These are phyloP conservation scores for Oxyruncus cristatus DNA, from an alignment of 2,113 vertebrate species.

Conservation along the genomic window DNA sequence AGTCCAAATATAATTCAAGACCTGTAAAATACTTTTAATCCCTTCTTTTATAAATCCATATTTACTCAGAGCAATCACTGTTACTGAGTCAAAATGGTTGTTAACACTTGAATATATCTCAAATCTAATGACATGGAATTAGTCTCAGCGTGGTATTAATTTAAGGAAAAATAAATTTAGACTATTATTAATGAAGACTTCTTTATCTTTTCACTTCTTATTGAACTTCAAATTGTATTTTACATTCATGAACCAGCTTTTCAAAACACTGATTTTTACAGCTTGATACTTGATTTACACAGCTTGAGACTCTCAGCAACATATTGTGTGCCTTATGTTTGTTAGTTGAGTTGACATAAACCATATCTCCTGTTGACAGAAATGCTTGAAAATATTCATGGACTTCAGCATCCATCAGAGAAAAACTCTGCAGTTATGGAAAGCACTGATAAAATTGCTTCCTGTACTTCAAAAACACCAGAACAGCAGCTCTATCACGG, in stretches of 20 bases:
- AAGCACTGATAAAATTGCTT: conserved; percentile 62
- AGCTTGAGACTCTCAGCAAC: conserved; percentile 32
- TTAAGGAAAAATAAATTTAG: background rate
- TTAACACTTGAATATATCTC: background rate
- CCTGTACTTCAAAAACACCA: conserved; percentile 43
- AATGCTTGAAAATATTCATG: conserved; percentile 48
- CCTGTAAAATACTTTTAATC: background rate
- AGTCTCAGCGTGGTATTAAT: background rate
- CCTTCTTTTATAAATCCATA: background rate
- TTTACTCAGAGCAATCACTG: background rate
- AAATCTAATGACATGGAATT: background rate
- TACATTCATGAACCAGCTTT: background rate
- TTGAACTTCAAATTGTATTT: background rate
- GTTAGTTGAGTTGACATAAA: conserved; percentile 57
- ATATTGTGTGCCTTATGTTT: conserved; percentile 61
- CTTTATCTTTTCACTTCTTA: background rate
- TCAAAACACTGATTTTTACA: background rate
- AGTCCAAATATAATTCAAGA: background rate
- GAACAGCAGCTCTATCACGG: background rate
- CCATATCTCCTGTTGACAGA: conserved; percentile 50
- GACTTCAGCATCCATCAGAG: conserved; percentile 37
- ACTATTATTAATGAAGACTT: background rate
- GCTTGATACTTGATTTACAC: background rate
- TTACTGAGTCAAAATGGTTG: background rate
- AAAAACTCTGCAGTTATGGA: conserved; percentile 39